Conservation (phyloP, 2,888 invertebrate genomes). For the Mythimna lalbum region DNA sequence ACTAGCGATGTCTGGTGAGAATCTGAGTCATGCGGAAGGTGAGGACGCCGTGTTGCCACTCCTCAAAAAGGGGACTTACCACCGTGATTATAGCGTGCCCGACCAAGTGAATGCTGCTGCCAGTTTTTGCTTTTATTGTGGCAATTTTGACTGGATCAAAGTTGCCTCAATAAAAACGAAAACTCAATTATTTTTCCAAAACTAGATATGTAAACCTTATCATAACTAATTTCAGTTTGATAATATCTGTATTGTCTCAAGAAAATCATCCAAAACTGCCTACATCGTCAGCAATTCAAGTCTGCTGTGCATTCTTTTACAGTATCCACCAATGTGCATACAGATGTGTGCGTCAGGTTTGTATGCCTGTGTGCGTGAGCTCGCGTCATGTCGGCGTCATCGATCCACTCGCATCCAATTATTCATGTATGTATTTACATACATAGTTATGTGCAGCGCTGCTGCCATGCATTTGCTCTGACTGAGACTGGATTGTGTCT, state of each 20-base stretch:
- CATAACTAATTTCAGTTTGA: neutral
- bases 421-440: slow-evolving; percentile 63
- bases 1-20: too few relatives aligned
- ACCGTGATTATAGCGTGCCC: too few relatives aligned
- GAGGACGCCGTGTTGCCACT: too few relatives aligned
- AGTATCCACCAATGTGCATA: neutral
- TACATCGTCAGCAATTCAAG: slow-evolving; percentile 6
- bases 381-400: slow-evolving; percentile 70
- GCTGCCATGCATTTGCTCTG: slow-evolving; percentile 39
- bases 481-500: slow-evolving; percentile 24
- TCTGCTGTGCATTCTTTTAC: neutral
- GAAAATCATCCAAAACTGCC: neutral
- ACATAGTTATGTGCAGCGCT: slow-evolving; percentile 57
- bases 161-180: too few relatives aligned
- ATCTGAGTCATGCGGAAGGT: too few relatives aligned
- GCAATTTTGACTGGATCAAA: neutral
- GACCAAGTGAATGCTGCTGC: too few relatives aligned
- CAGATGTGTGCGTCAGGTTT: neutral
- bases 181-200: neutral
- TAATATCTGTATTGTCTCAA: neutral
- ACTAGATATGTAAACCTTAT: neutral
- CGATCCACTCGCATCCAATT: slow-evolving; percentile 73
- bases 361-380: slow-evolving; percentile 30
- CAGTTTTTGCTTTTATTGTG: neutral
- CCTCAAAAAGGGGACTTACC: too few relatives aligned